A percentile compares a stretch with the other conserved stretches of the same genome.
Conservation (phyloP, 2,113 vertebrate species). For the Cyanistes caeruleus region DNA sequence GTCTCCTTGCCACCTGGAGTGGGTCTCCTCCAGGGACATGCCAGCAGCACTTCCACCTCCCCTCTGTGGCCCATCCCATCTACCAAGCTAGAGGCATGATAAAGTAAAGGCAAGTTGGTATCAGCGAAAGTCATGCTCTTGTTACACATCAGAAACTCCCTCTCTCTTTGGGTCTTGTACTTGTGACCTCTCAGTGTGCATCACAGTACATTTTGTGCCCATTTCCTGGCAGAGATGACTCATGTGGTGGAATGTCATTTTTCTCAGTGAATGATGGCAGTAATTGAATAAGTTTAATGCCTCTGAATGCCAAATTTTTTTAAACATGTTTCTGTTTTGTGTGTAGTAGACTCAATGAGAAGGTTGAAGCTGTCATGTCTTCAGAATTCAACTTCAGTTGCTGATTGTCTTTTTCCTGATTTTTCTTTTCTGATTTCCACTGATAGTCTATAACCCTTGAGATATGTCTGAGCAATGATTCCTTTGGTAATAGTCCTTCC, state of each 20-base stretch:
- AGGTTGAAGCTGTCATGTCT: not conserved
- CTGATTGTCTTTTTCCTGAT: not conserved
- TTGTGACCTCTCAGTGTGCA: not conserved
- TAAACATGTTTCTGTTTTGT: conserved; percentile 35
- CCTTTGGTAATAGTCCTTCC: not conserved
- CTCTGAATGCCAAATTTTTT: conserved; percentile 26
- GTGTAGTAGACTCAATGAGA: not conserved
- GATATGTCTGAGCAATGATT: not conserved
- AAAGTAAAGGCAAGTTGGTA: not conserved
- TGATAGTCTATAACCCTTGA: not conserved
- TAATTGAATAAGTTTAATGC: conserved; percentile 44
- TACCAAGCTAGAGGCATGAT: not conserved
- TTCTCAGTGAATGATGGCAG: conserved; percentile 30
- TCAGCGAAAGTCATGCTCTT: not conserved
- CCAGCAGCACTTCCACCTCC: not conserved
- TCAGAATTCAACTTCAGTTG: not conserved
- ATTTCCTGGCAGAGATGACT: conserved; percentile 41
- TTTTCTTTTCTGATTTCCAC: not conserved
- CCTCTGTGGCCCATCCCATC: fast-evolving
- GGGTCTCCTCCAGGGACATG: not conserved
- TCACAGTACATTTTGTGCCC: not conserved
- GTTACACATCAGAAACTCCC: not conserved
- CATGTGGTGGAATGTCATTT: conserved; percentile 27
- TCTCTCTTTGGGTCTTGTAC: not conserved
- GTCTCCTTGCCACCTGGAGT: not conserved